Conservation (phyloP, 2,888 invertebrate species). For the Galerucella calmariensis region DNA sequence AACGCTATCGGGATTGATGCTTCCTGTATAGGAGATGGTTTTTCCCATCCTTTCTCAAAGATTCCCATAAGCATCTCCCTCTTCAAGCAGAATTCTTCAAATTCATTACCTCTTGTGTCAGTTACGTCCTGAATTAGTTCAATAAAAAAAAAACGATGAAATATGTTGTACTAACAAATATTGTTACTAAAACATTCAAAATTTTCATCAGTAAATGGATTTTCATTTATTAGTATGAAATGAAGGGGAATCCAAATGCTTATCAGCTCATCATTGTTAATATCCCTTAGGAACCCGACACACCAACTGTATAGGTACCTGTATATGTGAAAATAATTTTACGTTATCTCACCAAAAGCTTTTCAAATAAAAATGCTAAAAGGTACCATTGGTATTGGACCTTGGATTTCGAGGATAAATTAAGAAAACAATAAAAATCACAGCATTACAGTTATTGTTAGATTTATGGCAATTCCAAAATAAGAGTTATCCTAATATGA, state of each 20-base stretch:
- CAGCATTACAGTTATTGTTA: no score
- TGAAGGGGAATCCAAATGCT: slow-evolving; percentile 62
- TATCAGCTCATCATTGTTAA: slow-evolving; percentile 57
- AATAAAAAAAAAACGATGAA: not conserved
- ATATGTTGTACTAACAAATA: not conserved
- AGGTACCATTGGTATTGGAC: no score
- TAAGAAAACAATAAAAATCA: no score
- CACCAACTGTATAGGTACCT: not conserved
- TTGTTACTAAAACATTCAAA: not conserved
- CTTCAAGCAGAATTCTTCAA: slow-evolving; percentile 98
- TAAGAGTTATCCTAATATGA: no score
- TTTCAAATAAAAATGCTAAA: no score
- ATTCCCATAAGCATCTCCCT: slow-evolving; percentile 99
- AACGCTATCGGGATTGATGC: slow-evolving; percentile 98
- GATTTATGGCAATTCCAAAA: no score
- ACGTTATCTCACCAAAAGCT: no score
- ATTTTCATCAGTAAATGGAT: slow-evolving; percentile 49
- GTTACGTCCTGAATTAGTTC: slow-evolving; percentile 84
- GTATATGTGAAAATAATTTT: no score
- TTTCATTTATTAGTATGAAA: slow-evolving; percentile 60
- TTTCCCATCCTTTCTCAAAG: slow-evolving; percentile 99
- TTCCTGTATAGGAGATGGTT: slow-evolving; percentile 99
- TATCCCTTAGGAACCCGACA: not conserved
- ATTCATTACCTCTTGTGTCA: slow-evolving; percentile 98
- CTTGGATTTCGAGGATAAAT: no score